Evolutionary conservation across 2,797 vertebrate species (phyloP).

Genomic region (Galaxias olidus): DNA sequence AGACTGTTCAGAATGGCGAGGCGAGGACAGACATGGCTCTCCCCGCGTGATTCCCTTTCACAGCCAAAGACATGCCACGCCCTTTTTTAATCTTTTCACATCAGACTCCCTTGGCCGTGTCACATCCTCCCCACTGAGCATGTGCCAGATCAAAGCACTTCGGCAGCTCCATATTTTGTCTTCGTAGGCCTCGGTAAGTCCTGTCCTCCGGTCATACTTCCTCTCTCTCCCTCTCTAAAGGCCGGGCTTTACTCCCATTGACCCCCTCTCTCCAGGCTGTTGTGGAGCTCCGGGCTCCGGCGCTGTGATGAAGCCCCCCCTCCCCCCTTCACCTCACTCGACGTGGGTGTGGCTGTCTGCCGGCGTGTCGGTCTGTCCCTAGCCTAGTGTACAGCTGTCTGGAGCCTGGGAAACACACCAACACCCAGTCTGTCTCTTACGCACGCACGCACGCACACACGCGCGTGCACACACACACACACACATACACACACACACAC

Average conservation of each 20-base stretch:
- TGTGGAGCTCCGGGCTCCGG: neutral
- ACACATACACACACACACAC: slow-evolving; percentile 25
- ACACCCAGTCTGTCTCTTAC: neutral
- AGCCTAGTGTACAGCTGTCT: slow-evolving; percentile 7
- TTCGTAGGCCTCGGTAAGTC: too few relatives aligned
- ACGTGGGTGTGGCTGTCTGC: slow-evolving; percentile 18
- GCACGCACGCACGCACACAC: slow-evolving; percentile 20
- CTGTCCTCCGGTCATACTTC: neutral
- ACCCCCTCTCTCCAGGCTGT: neutral
- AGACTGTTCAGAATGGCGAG: too few relatives aligned
- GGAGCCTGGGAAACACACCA: slow-evolving; percentile 2
- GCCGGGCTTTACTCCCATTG: slow-evolving; percentile 3
- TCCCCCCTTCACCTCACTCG: slow-evolving; percentile 8
- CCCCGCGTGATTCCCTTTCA: too few relatives aligned
- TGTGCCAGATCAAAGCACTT: too few relatives aligned
- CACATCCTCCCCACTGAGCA: too few relatives aligned
- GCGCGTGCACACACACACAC: slow-evolving; percentile 17
- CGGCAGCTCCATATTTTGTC: too few relatives aligned
- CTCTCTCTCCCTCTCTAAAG: neutral
- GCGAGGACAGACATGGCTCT: too few relatives aligned
- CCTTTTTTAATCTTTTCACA: too few relatives aligned
- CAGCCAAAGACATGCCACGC: too few relatives aligned
- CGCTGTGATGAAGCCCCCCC: slow-evolving; percentile 24
- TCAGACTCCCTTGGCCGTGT: too few relatives aligned
- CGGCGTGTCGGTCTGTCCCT: slow-evolving; percentile 12